Evolutionary conservation across 1,140 invertebrate genomes (phyloP).

Genomic region (Formica exsecta): DNA sequence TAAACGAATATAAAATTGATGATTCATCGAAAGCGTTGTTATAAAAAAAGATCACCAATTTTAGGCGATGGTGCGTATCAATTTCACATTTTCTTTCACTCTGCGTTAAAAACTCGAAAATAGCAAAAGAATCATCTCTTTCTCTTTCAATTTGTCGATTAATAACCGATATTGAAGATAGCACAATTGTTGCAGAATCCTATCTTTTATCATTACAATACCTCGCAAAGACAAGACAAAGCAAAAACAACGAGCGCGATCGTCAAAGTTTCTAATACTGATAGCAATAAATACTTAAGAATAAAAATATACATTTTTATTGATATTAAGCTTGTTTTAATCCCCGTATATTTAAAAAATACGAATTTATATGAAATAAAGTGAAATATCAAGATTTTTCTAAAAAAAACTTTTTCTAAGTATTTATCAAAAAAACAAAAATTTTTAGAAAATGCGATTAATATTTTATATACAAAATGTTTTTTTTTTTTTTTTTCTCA

Average conservation of each 20-base stretch:
- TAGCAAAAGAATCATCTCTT: neutral
- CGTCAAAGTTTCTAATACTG: neutral
- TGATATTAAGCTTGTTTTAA: no score
- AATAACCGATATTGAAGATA: neutral
- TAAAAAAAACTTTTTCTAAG: no score
- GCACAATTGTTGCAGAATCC: neutral
- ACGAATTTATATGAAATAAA: no score
- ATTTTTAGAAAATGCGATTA: no score
- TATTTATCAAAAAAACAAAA: no score
- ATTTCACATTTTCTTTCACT: neutral
- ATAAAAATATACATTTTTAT: no score
- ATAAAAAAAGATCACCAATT: conserved; percentile 7
- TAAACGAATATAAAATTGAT: neutral
- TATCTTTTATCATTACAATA: conserved; percentile 1
- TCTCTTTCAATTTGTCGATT: neutral
- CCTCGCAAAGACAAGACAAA: conserved; percentile 16
- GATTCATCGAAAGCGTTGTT: conserved; percentile 16
- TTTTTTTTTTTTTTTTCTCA: no score
- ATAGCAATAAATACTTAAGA: neutral
- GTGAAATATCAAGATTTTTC: no score
- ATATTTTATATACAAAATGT: no score
- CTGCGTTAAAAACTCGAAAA: neutral
- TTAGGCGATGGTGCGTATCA: neutral
- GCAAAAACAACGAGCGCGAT: neutral
- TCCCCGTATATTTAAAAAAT: no score